These are phyloP conservation scores for Campylomormyrus tamandua DNA, from an alignment of 2,113 vertebrate genomes.

Conservation along the genomic window DNA sequence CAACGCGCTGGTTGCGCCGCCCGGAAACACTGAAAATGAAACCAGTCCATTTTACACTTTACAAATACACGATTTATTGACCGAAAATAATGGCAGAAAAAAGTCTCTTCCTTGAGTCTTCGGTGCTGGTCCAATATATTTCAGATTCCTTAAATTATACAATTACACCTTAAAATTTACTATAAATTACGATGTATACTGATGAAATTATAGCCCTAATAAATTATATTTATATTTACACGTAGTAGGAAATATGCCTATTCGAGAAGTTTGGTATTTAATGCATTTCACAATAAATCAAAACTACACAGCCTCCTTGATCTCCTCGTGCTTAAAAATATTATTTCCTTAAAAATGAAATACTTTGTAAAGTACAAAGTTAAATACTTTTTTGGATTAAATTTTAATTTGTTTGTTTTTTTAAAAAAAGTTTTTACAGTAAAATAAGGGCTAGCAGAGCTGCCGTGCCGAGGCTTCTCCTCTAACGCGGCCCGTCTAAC, in stretches of 20 bases:
- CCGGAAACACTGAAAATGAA: background rate
- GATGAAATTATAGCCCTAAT: background rate
- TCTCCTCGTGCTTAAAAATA: background rate
- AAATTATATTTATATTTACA: background rate
- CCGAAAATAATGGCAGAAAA: background rate
- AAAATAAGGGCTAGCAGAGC: background rate
- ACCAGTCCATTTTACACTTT: background rate
- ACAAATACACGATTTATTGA: background rate
- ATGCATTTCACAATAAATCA: background rate
- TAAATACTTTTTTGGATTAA: background rate
- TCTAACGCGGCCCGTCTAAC: background rate
- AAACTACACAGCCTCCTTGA: background rate
- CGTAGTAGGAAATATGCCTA: background rate
- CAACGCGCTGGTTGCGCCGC: background rate
- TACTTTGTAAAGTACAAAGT: background rate
- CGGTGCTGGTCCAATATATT: background rate
- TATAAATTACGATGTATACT: background rate
- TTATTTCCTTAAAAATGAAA: background rate
- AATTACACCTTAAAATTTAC: background rate
- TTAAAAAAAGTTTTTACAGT: background rate
- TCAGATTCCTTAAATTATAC: background rate
- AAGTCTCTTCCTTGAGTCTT: background rate
- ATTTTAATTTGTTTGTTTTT: background rate
- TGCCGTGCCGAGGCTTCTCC: background rate
- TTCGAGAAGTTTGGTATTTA: background rate